A percentile compares a stretch with the other conserved stretches of the same genome.
Conservation (phyloP, 2,113 vertebrate genomes). For the Gymnorhina tibicen region DNA sequence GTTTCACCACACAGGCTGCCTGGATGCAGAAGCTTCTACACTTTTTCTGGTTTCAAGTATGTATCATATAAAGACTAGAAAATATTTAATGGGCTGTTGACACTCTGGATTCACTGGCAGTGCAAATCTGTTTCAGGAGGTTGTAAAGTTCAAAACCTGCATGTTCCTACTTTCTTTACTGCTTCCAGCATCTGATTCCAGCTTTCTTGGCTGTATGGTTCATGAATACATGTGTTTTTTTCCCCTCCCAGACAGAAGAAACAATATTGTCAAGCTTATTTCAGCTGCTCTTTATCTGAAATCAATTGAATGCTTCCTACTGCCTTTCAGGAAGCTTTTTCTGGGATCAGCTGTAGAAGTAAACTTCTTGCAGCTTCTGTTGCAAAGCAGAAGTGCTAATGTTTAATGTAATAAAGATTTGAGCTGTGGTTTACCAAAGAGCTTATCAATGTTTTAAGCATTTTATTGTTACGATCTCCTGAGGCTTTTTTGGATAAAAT, state of each 20-base stretch:
- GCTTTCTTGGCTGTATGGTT: background rate
- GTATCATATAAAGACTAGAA: background rate
- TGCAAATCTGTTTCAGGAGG: background rate
- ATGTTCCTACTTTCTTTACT: background rate
- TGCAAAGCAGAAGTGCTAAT: background rate
- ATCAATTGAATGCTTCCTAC: constrained; percentile 19
- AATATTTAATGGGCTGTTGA: background rate
- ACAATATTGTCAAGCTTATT: background rate
- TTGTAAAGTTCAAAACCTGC: background rate
- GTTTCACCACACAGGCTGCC: background rate
- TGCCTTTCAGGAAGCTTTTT: constrained; percentile 16
- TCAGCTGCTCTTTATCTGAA: constrained; percentile 3
- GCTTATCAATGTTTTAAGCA: background rate
- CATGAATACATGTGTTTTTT: background rate
- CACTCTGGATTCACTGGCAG: background rate
- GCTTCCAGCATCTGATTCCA: background rate
- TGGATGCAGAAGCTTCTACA: background rate
- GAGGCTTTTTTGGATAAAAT: background rate
- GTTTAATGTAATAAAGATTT: background rate
- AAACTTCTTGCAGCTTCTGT: background rate
- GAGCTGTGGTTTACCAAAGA: background rate
- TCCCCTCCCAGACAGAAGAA: background rate
- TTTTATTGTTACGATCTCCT: background rate
- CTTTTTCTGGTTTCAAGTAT: background rate
- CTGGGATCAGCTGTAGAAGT: background rate